A percentile compares a stretch with the other conserved stretches of the same genome.
Conservation (phyloP, 1,140 invertebrate species). For the Bombyx mandarina region DNA sequence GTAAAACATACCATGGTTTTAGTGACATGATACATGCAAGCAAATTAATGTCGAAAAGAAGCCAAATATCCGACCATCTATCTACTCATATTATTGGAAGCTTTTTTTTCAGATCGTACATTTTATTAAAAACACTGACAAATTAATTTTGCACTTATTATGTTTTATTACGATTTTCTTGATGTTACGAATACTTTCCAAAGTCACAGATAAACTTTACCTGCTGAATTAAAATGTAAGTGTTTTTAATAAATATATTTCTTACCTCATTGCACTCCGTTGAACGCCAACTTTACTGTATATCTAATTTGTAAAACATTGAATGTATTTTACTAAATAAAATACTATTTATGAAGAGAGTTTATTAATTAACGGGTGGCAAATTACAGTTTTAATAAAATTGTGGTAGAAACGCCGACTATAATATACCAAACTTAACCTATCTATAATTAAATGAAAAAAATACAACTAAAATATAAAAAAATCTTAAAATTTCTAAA, state of each 20-base stretch:
- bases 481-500: conserved; percentile 2
- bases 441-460: background rate
- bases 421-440: conserved; percentile 4
- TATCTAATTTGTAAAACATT: background rate
- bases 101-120: no score
- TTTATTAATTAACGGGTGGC: conserved; percentile 54
- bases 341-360: conserved; percentile 31
- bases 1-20: no score
- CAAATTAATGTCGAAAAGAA: no score
- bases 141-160: no score
- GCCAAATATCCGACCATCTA: no score
- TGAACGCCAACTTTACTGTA: conserved; percentile 4
- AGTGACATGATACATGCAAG: no score
- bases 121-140: no score
- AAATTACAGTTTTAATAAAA: conserved; percentile 31
- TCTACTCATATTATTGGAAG: no score
- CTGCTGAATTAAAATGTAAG: no score
- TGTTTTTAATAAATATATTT: conserved; percentile 10
- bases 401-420: conserved; percentile 7
- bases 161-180: no score
- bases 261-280: conserved; percentile 8
- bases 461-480: background rate
- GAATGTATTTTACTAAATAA: conserved; percentile 10
- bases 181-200: no score
- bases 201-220: no score